A percentile compares a stretch with the other conserved stretches of the same genome.
Evolutionary conservation across 2,888 invertebrate genomes (phyloP).

Genomic region (Ochropleura leucogaster): DNA sequence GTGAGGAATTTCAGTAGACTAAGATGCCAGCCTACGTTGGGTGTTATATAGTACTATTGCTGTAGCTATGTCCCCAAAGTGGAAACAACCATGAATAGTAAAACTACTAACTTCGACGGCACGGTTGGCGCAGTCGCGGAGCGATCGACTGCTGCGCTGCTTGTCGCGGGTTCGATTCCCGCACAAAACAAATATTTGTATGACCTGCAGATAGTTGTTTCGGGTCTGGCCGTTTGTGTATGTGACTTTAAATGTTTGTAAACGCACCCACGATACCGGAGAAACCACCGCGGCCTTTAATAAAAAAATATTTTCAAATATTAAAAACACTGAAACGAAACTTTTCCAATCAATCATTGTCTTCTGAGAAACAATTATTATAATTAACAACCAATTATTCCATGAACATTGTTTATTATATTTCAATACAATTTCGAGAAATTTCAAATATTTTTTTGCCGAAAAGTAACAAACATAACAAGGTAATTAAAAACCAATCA

Average conservation of each 20-base stretch:
- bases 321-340: too few relatives aligned
- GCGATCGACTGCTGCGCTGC: too few relatives aligned
- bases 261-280: too few relatives aligned
- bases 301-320: not conserved
- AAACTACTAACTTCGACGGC: not conserved
- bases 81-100: not conserved
- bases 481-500: slow-evolving; percentile 60
- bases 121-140: too few relatives aligned
- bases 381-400: not conserved
- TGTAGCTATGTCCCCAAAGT: not conserved
- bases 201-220: too few relatives aligned
- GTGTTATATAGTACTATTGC: not conserved
- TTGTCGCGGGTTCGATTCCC: too few relatives aligned
- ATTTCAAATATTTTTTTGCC: not conserved
- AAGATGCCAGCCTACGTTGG: not conserved
- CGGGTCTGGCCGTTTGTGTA: too few relatives aligned
- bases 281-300: too few relatives aligned
- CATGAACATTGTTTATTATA: not conserved
- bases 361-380: not conserved
- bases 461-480: slow-evolving; percentile 12
- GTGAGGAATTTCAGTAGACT: not conserved
- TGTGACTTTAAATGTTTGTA: too few relatives aligned
- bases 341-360: not conserved
- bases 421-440: not conserved
- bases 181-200: too few relatives aligned